phyloP scores from a whole-genome alignment of 1,140 invertebrate species.

The Bombus waltoni region DNA sequence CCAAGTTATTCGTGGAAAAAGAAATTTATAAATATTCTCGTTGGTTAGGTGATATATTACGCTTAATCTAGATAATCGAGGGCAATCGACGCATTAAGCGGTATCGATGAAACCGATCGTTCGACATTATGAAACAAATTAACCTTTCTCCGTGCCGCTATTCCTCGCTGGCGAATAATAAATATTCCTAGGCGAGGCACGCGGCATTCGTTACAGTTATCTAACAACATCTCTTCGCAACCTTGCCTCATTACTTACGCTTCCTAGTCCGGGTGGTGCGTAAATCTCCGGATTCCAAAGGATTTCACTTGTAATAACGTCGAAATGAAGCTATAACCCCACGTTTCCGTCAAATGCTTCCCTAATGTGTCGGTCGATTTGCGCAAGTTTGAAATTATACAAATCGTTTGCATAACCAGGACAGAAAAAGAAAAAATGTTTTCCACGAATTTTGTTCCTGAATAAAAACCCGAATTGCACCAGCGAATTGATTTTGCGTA shows the following conservation, averaged over 20 bases:
- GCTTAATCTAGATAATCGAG: neutral
- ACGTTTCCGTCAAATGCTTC: neutral
- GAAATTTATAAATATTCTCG: neutral
- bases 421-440: neutral
- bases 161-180: neutral
- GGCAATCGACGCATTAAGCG: neutral
- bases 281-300: constrained; percentile 6
- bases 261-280: constrained; percentile 36
- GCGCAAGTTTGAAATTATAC: neutral
- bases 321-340: neutral
- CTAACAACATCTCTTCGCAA: constrained; percentile 31
- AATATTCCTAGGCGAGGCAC: constrained; percentile 16
- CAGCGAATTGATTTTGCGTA: neutral
- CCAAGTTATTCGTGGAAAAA: fast-evolving
- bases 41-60: neutral
- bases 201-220: constrained; percentile 36
- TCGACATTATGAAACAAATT: constrained; percentile 15
- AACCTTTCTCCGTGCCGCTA: constrained; percentile 15
- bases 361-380: neutral
- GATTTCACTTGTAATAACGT: constrained; percentile 39
- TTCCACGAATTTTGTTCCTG: neutral
- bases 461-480: neutral
- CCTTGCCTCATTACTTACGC: constrained; percentile 44
- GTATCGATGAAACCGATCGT: neutral
- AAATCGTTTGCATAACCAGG: neutral